Evolutionary conservation across 2,113 vertebrate species (phyloP).

Genomic region (Athene noctua): DNA sequence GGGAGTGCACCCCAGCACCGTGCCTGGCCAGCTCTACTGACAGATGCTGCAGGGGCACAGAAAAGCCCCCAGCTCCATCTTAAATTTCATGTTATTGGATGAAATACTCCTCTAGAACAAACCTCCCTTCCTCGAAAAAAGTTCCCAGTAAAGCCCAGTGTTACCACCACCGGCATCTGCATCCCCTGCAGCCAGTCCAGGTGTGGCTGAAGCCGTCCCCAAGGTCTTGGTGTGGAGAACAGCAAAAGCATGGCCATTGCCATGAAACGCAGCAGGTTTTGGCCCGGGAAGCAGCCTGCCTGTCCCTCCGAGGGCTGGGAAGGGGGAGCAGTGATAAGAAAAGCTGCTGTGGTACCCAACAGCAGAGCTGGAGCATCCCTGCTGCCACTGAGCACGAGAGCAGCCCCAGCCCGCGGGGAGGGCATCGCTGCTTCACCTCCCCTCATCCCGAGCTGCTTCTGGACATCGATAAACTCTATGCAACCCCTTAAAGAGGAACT

Average conservation of each 20-base stretch:
- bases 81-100: not conserved
- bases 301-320: not conserved
- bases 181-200: not conserved
- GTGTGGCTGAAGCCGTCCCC: not conserved
- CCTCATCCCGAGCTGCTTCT: not conserved
- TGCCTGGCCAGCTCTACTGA: rapidly evolving
- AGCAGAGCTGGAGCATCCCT: not conserved
- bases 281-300: not conserved
- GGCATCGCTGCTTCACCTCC: rapidly evolving
- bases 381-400: rapidly evolving
- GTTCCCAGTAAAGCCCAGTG: not conserved
- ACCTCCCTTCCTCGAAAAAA: not conserved
- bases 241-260: not conserved
- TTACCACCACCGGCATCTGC: rapidly evolving
- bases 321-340: not conserved
- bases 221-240: rapidly evolving
- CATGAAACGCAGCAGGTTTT: not conserved
- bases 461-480: rapidly evolving
- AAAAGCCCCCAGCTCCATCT: not conserved
- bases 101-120: not conserved
- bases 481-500: not conserved
- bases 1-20: not conserved
- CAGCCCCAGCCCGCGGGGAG: rapidly evolving
- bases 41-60: not conserved
- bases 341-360: not conserved